Percentiles rank a stretch among this genome's conserved stretches.
phyloP scores from a whole-genome alignment of 1,140 invertebrate genomes.

The Neodiprion fabricii region DNA sequence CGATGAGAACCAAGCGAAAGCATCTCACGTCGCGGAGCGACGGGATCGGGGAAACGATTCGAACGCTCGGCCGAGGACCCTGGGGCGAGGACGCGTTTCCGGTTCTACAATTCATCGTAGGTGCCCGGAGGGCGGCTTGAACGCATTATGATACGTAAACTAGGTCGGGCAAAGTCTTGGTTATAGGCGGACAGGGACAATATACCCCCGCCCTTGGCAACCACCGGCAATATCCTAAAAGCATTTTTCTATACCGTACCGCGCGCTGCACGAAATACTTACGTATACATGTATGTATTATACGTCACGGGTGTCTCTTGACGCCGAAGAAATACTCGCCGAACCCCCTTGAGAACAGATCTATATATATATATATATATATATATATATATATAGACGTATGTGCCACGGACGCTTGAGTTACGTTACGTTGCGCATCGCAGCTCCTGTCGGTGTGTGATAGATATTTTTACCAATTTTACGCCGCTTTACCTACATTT shows the following conservation, averaged over 20 bases:
- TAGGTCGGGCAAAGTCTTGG: background rate
- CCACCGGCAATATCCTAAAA: slow-evolving; percentile 14
- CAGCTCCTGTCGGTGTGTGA: too few relatives aligned
- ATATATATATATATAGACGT: too few relatives aligned
- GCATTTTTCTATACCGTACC: slow-evolving; percentile 15
- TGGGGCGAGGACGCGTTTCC: too few relatives aligned
- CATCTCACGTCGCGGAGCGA: too few relatives aligned
- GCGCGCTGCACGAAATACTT: background rate
- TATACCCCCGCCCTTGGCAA: background rate
- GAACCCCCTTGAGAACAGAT: background rate
- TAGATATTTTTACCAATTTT: too few relatives aligned
- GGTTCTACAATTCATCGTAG: background rate
- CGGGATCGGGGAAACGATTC: too few relatives aligned
- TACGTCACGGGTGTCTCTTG: background rate
- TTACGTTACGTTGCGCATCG: too few relatives aligned
- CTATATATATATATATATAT: too few relatives aligned
- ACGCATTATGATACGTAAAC: background rate
- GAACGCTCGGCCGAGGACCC: too few relatives aligned
- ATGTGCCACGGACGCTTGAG: too few relatives aligned
- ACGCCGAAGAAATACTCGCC: background rate
- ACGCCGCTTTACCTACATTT: too few relatives aligned
- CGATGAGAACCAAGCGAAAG: too few relatives aligned
- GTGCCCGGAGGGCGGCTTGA: background rate
- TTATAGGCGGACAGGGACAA: background rate
- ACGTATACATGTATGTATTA: background rate